A percentile compares a stretch with the other conserved stretches of the same genome.
Conservation (phyloP, 2,888 invertebrate species). For the Coleophora flavipennella region DNA sequence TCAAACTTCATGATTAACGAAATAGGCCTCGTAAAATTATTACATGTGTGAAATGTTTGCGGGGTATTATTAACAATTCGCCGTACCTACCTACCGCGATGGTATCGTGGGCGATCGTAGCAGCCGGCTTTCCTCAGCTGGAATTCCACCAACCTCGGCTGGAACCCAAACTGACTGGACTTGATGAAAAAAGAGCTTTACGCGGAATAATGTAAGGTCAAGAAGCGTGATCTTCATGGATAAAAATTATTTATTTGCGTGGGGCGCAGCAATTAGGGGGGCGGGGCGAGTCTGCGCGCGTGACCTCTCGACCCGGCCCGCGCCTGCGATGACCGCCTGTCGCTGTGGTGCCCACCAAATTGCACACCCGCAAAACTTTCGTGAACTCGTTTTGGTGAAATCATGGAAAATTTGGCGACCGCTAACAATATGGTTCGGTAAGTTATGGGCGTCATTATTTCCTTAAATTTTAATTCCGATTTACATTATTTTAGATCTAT, state of each 20-base stretch:
- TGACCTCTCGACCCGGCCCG: slow-evolving; percentile 56
- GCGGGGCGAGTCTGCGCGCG: slow-evolving; percentile 61
- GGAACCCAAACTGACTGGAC: slow-evolving; percentile 45
- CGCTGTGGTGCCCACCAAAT: slow-evolving; percentile 32
- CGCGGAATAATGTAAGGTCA: slow-evolving; percentile 63
- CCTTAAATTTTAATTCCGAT: no score
- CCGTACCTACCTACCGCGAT: slow-evolving; percentile 39
- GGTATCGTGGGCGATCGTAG: slow-evolving; percentile 44
- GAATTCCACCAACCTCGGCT: slow-evolving; percentile 33
- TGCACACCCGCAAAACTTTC: no score
- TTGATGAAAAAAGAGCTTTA: slow-evolving; percentile 51
- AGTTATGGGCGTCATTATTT: no score
- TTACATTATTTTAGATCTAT: no score
- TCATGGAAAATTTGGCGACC: no score
- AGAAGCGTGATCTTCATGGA: slow-evolving; percentile 58
- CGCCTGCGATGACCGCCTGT: slow-evolving; percentile 33
- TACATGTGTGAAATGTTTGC: slow-evolving; percentile 32
- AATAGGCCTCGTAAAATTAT: slow-evolving; percentile 25
- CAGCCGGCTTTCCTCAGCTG: slow-evolving; percentile 26
- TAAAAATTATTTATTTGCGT: slow-evolving; percentile 72
- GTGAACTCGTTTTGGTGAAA: no score
- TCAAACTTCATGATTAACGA: background rate
- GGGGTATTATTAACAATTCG: slow-evolving; percentile 59
- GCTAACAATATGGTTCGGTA: no score
- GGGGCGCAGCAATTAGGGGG: slow-evolving; percentile 70